Evolutionary conservation across 2,888 invertebrate genomes (phyloP).

Genomic region (Drosophila hamatofila): DNA sequence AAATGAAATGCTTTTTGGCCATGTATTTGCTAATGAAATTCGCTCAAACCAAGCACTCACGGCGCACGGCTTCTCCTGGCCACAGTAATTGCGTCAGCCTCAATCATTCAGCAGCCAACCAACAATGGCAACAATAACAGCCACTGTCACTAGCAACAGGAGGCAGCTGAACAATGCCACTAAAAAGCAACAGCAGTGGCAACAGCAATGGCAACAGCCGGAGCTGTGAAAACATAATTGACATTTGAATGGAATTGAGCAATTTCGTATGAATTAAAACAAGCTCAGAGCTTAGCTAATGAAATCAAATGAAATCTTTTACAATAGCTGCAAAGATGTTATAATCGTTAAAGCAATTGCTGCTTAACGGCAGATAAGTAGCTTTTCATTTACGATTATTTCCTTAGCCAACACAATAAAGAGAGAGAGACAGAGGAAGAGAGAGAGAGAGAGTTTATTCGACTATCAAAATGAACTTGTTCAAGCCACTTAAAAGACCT

Average conservation of each 20-base stretch:
- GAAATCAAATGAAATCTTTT: conserved; percentile 14
- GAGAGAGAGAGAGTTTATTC: neutral
- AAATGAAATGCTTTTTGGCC: conserved; percentile 48
- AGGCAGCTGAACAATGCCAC: neutral
- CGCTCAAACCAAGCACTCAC: conserved; percentile 2
- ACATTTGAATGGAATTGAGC: conserved; percentile 26
- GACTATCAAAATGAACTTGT: neutral
- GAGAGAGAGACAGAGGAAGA: too few relatives aligned
- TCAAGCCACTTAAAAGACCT: too few relatives aligned
- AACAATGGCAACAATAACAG: neutral
- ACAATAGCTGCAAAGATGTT: conserved; percentile 2
- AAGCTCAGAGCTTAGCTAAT: conserved; percentile 1
- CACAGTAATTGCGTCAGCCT: conserved; percentile 42
- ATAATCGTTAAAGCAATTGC: neutral
- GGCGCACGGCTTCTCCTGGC: conserved; percentile 6
- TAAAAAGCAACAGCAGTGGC: neutral
- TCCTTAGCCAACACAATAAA: neutral
- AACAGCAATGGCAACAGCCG: neutral
- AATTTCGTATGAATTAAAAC: conserved; percentile 6
- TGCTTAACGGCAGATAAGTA: neutral
- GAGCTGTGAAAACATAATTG: conserved; percentile 9
- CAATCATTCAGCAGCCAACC: conserved; percentile 39
- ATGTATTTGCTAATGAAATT: conserved; percentile 49
- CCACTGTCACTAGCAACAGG: neutral
- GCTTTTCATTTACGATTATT: conserved; percentile 5